Evolutionary conservation across 2,888 invertebrate species (phyloP).

Genomic region (Papilio demoleus): DNA sequence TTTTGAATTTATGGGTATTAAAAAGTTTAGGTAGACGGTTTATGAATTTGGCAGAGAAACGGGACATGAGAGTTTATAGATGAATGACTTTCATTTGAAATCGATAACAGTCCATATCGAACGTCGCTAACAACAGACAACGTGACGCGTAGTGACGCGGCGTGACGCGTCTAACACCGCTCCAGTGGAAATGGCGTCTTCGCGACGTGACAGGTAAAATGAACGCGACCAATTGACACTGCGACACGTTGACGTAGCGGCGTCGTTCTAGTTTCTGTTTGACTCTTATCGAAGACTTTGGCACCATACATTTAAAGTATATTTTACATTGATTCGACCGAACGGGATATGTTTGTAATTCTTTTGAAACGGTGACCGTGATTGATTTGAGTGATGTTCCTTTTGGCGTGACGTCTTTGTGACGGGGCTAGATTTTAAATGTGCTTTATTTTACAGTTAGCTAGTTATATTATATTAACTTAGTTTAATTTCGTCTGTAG

Average conservation of each 20-base stretch:
- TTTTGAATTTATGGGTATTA: not conserved
- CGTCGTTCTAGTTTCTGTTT: slow-evolving; percentile 28
- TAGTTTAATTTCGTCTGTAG: not conserved
- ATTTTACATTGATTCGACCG: slow-evolving; percentile 25
- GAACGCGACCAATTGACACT: slow-evolving; percentile 52
- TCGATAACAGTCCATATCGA: slow-evolving; percentile 44
- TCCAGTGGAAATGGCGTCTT: slow-evolving; percentile 45
- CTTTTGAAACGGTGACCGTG: slow-evolving; percentile 40
- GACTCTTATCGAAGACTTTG: slow-evolving; percentile 9
- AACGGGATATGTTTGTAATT: slow-evolving; percentile 12
- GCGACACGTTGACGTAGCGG: slow-evolving; percentile 51
- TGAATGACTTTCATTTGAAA: slow-evolving; percentile 42
- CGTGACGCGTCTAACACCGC: slow-evolving; percentile 40
- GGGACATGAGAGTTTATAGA: slow-evolving; percentile 8
- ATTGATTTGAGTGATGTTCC: slow-evolving; percentile 42
- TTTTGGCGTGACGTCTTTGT: slow-evolving; percentile 33
- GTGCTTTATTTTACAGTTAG: not conserved
- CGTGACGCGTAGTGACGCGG: slow-evolving; percentile 40
- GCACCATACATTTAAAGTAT: not conserved
- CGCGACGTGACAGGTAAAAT: slow-evolving; percentile 53
- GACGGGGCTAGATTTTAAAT: not conserved
- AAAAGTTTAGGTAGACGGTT: no score
- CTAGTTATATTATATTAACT: slow-evolving; percentile 6
- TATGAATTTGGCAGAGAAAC: slow-evolving; percentile 20
- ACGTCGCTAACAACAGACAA: slow-evolving; percentile 46